These are phyloP conservation scores for Phocoena sinus DNA, from an alignment of 2,113 vertebrate species.

Conservation along the genomic window DNA sequence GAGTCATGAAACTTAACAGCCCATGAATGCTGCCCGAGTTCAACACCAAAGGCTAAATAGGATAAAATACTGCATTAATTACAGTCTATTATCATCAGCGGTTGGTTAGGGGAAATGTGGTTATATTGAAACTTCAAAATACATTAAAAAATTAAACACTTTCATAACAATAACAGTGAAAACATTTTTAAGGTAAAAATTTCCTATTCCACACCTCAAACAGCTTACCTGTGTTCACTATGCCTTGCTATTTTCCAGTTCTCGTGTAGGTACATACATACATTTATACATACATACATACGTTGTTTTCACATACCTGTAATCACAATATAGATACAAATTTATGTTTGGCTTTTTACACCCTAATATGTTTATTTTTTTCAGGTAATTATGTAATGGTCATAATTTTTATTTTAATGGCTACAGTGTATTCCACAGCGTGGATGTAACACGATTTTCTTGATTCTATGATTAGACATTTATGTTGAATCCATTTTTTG, in stretches of 20 bases:
- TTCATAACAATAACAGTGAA: not conserved
- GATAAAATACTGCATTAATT: conserved; percentile 78
- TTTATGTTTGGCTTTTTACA: not conserved
- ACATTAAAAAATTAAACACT: not conserved
- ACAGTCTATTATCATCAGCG: conserved; percentile 37
- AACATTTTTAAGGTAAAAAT: not conserved
- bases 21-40: conserved; percentile 65
- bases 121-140: not conserved
- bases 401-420: not conserved
- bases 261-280: no score
- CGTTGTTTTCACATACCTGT: not conserved
- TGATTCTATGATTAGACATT: not conserved
- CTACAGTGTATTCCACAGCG: not conserved
- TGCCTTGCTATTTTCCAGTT: not conserved
- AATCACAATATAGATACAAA: not conserved
- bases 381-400: not conserved
- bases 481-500: not conserved
- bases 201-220: not conserved
- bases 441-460: not conserved
- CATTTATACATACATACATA: not conserved
- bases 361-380: not conserved
- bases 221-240: not conserved
- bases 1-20: conserved; percentile 77
- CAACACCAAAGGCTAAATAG: conserved; percentile 71
- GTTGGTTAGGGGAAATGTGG: conserved; percentile 9